Conservation (phyloP, 2,797 vertebrate genomes). For the Enteromius radiatus region DNA sequence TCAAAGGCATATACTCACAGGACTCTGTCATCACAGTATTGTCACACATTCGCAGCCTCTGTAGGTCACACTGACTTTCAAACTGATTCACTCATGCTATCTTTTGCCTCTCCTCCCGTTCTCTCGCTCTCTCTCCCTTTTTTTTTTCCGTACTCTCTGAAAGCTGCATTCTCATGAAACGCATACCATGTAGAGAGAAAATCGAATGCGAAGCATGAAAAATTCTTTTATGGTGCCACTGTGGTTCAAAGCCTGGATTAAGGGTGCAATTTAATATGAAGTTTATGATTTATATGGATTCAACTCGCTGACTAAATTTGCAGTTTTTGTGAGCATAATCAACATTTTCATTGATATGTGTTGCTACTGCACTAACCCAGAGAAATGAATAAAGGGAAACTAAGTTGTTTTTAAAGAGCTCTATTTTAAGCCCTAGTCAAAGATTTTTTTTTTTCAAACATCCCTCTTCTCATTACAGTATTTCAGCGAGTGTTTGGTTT, state of each 20-base stretch:
- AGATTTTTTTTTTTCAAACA: slow-evolving; percentile 2
- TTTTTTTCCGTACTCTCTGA: slow-evolving; percentile 17
- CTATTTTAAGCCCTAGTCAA: slow-evolving; percentile 26
- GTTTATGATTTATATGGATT: slow-evolving; percentile 48
- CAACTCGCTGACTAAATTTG: slow-evolving; percentile 37
- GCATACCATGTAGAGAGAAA: slow-evolving; percentile 33
- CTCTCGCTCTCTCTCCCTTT: neutral
- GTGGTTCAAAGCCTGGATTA: slow-evolving; percentile 53
- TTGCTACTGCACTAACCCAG: slow-evolving; percentile 4
- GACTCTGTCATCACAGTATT: slow-evolving; percentile 35
- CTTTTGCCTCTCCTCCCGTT: slow-evolving; percentile 37
- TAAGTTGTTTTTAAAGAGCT: slow-evolving; percentile 24
- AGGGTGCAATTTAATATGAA: slow-evolving; percentile 37
- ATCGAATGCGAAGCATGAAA: slow-evolving; percentile 48
- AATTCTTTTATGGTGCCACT: slow-evolving; percentile 39
- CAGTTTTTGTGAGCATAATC: slow-evolving; percentile 29
- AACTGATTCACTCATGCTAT: slow-evolving; percentile 62
- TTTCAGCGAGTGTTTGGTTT: slow-evolving; percentile 36
- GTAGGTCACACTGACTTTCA: slow-evolving; percentile 48
- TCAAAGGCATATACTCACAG: slow-evolving; percentile 32
- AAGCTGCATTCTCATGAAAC: slow-evolving; percentile 49
- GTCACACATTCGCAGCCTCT: slow-evolving; percentile 44
- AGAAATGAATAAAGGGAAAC: slow-evolving; percentile 14
- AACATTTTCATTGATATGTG: slow-evolving; percentile 36
- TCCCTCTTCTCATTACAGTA: slow-evolving; percentile 23